phyloP scores from a whole-genome alignment of 1,140 invertebrate species.

The Antheraea pernyi region DNA sequence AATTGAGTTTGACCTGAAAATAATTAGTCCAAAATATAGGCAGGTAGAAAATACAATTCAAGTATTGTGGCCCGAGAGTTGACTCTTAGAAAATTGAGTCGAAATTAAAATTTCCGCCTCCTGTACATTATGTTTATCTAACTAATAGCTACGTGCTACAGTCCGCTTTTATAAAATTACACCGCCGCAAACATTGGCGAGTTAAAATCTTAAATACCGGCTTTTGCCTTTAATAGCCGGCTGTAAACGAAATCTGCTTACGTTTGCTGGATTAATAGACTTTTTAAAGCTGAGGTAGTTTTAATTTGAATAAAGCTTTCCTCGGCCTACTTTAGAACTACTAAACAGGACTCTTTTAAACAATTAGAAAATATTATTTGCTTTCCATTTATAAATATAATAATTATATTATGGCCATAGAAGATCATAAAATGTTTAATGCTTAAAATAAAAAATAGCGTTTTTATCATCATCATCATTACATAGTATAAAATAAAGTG shows the following conservation, averaged over 20 bases:
- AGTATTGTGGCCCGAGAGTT: no score
- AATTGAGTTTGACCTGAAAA: no score
- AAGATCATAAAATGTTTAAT: no score
- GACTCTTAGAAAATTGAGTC: no score
- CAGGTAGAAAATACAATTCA: no score
- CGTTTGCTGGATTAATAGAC: slow-evolving; percentile 17
- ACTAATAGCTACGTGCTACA: slow-evolving; percentile 7
- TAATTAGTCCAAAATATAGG: no score
- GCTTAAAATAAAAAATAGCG: no score
- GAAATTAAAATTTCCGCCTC: no score
- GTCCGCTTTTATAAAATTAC: slow-evolving; percentile 11
- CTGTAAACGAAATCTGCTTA: slow-evolving; percentile 20
- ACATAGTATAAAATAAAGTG: no score
- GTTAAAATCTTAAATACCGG: slow-evolving; percentile 22
- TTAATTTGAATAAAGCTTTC: slow-evolving; percentile 21
- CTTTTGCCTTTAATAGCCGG: slow-evolving; percentile 19
- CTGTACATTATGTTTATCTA: slow-evolving; percentile 9
- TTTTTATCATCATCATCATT: no score
- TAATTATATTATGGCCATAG: no score
- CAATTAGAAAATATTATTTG: neutral
- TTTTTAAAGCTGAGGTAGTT: slow-evolving; percentile 19
- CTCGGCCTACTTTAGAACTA: slow-evolving; percentile 8
- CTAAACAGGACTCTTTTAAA: neutral
- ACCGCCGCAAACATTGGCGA: slow-evolving; percentile 17
- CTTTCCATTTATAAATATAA: neutral